Evolutionary conservation across 2,888 invertebrate genomes (phyloP), one percentile per base, ranked within the genome.

Genomic region (Coelogynopora nodosa): DNA sequence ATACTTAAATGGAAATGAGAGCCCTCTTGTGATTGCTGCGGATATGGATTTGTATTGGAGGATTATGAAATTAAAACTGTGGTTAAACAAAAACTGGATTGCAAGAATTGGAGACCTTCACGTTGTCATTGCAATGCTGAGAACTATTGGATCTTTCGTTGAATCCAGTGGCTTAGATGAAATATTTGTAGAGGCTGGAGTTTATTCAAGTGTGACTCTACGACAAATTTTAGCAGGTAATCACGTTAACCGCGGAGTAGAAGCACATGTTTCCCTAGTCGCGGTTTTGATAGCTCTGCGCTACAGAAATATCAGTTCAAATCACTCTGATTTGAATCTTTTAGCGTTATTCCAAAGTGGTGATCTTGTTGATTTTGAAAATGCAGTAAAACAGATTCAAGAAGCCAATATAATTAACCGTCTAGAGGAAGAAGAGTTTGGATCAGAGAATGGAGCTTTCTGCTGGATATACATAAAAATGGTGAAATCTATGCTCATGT

Each of bases 221-320:
- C 2, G 82, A 30, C 23, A 82, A 29, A 82, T 82, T 13, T 82
- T 30, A 82, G 29, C 18, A 29, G 23, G 82, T 13, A 82, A 82
- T 82, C 82, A 82, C 82, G 82, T 82, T 30, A 82, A 82, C 13
- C 82, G 82, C 31, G 82, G 82, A 30, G 82, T 82, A 30, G 82
- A 82, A 30, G 82, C 82, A 18, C 82, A 30, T 82, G 29, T 82
- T 29, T 30, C 31, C 18, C 82, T 82, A 13, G 82, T 82, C 82
- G 31, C 74, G 74, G 23, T 74, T 74, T 74, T 74, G 74, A 74
- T 23, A 74, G 27, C 74, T 74, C 74, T 74, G 74, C 18, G 74
- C 5, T 74, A 74, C 23, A 74, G 74, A 74, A 74, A 74, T 23
- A 74, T 74, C 74, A 74, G 74, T 74, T 74, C 23, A 13, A 74